A percentile compares a stretch with the other conserved stretches of the same genome.
Conservation (phyloP, 2,888 invertebrate genomes). For the Aquatica leii region DNA sequence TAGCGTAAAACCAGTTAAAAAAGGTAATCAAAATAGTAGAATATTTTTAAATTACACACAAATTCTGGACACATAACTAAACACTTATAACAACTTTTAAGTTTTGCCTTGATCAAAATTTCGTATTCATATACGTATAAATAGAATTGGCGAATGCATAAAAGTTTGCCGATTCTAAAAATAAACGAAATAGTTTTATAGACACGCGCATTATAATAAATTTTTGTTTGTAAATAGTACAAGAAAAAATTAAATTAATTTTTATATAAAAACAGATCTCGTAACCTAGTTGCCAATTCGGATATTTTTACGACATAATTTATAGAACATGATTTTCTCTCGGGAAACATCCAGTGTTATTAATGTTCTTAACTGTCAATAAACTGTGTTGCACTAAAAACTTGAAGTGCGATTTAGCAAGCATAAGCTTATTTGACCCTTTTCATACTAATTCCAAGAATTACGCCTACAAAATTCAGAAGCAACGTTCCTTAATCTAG, state of each 20-base stretch:
- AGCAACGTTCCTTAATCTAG: too few relatives aligned
- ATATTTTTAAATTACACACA: background rate
- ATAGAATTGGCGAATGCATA: constrained; percentile 9
- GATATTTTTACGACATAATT: constrained; percentile 21
- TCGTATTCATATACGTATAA: constrained; percentile 2
- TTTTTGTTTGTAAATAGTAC: too few relatives aligned
- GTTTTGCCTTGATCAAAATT: constrained; percentile 7
- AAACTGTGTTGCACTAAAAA: constrained; percentile 21
- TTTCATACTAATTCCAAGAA: constrained; percentile 2
- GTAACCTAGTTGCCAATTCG: too few relatives aligned
- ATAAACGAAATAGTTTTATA: background rate
- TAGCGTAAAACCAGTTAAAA: too few relatives aligned
- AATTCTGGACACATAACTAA: constrained; percentile 4
- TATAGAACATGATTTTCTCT: constrained; percentile 16
- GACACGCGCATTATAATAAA: too few relatives aligned
- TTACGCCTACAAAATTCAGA: background rate
- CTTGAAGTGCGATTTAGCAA: constrained; percentile 13
- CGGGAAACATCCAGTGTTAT: constrained; percentile 24
- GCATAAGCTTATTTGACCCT: constrained; percentile 10
- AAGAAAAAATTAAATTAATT: too few relatives aligned
- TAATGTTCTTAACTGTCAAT: constrained; percentile 27
- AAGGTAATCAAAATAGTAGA: too few relatives aligned
- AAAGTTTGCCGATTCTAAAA: constrained; percentile 5
- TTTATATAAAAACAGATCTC: too few relatives aligned
- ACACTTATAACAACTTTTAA: background rate